Evolutionary conservation across 2,797 vertebrate species (phyloP).

Genomic region (Neopelma chrysocephalum): DNA sequence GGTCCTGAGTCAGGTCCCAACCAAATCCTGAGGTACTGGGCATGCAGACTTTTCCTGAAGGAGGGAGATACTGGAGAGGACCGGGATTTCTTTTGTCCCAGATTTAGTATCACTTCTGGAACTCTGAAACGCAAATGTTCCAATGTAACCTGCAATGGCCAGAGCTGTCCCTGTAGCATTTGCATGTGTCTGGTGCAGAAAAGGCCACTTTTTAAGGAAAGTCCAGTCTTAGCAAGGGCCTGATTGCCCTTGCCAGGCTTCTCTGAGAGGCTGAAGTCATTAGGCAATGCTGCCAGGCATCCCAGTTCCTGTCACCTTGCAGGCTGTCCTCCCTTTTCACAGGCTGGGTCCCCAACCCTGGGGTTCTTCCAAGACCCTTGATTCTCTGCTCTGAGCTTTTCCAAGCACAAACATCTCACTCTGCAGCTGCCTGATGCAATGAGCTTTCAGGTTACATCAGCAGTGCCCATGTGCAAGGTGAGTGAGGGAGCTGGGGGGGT

Average conservation of each 20-base stretch:
- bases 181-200: background rate
- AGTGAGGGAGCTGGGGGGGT: fast-evolving
- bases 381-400: background rate
- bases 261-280: background rate
- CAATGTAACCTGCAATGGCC: background rate
- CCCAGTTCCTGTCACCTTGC: background rate
- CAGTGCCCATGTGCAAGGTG: fast-evolving
- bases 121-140: background rate
- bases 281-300: background rate
- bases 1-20: too few species aligned
- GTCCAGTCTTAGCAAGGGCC: background rate
- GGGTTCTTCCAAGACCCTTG: background rate
- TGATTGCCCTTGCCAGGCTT: background rate
- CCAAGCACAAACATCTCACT: background rate
- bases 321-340: background rate
- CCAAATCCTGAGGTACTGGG: background rate
- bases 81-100: background rate
- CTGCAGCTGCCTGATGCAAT: constrained; percentile 8
- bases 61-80: background rate
- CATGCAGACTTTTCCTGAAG: background rate
- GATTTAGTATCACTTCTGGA: background rate
- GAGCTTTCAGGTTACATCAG: constrained; percentile 38
- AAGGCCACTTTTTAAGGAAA: background rate
- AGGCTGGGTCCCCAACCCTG: background rate
- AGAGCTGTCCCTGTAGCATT: background rate